A percentile compares a stretch with the other conserved stretches of the same genome.
These are phyloP conservation scores for Bujurquina vittata DNA, from an alignment of 2,113 vertebrate species.

Conservation along the genomic window DNA sequence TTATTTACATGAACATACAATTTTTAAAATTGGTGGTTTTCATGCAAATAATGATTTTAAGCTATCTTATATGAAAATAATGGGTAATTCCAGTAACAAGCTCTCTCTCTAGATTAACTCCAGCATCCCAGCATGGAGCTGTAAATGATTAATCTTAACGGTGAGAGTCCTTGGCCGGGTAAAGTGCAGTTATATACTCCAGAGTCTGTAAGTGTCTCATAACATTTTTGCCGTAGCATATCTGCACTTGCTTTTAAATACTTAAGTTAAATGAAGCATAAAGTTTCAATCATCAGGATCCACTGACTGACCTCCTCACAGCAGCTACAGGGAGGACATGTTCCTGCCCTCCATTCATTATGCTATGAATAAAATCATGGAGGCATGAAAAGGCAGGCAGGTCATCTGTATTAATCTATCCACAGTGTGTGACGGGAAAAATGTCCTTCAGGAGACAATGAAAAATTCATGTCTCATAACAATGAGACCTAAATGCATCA, in stretches of 20 bases:
- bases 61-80: background rate
- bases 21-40: background rate
- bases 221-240: slow-evolving; percentile 30
- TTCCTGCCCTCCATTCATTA: slow-evolving; percentile 54
- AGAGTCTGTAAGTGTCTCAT: slow-evolving; percentile 7
- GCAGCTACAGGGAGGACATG: slow-evolving; percentile 30
- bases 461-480: slow-evolving; percentile 26
- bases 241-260: slow-evolving; percentile 37
- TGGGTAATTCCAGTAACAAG: background rate
- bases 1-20: background rate
- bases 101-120: background rate
- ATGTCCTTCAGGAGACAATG: slow-evolving; percentile 55
- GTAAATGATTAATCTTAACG: slow-evolving; percentile 13
- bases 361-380: slow-evolving; percentile 48
- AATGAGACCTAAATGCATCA: slow-evolving; percentile 2
- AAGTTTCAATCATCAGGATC: slow-evolving; percentile 33
- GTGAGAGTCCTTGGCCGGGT: background rate
- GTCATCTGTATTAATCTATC: slow-evolving; percentile 59
- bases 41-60: background rate
- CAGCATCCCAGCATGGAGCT: background rate
- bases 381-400: slow-evolving; percentile 57
- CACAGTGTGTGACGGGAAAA: slow-evolving; percentile 10
- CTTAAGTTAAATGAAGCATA: slow-evolving; percentile 48
- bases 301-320: slow-evolving; percentile 32
- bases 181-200: background rate